These are phyloP conservation scores for Ceyx cyanopectus DNA, from an alignment of 2,113 vertebrate genomes.

Conservation along the genomic window DNA sequence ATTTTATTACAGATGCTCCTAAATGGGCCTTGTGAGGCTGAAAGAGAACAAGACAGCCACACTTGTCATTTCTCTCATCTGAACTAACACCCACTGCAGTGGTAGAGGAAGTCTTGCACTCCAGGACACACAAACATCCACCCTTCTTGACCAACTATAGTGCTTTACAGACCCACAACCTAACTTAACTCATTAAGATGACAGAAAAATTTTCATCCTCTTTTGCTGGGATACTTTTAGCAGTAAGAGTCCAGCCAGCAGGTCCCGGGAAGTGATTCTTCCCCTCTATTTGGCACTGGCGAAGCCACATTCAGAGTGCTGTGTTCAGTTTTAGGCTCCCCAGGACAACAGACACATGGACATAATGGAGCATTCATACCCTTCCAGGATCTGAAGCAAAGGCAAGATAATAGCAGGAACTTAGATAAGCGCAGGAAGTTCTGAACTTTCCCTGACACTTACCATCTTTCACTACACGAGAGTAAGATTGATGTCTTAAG, in stretches of 20 bases:
- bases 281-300: not conserved
- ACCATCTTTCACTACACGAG: not conserved
- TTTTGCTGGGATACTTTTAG: conserved; percentile 14
- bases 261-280: not conserved
- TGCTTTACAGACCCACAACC: not conserved
- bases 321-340: not conserved
- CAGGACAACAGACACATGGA: not conserved
- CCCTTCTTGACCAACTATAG: not conserved
- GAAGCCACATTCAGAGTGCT: not conserved
- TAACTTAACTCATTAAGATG: conserved; percentile 16
- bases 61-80: not conserved
- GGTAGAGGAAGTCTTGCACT: not conserved
- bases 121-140: not conserved
- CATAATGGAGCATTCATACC: not conserved
- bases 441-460: not conserved
- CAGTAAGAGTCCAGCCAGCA: not conserved
- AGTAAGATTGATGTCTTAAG: not conserved
- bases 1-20: not conserved
- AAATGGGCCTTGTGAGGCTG: conserved; percentile 14
- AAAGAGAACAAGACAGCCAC: conserved; percentile 18
- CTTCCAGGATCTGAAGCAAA: not conserved
- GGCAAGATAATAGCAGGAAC: not conserved
- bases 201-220: not conserved
- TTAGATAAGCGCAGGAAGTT: not conserved
- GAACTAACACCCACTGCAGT: not conserved